Evolutionary conservation across 2,797 vertebrate species (phyloP).

Genomic region (Anisognathus igniventris): DNA sequence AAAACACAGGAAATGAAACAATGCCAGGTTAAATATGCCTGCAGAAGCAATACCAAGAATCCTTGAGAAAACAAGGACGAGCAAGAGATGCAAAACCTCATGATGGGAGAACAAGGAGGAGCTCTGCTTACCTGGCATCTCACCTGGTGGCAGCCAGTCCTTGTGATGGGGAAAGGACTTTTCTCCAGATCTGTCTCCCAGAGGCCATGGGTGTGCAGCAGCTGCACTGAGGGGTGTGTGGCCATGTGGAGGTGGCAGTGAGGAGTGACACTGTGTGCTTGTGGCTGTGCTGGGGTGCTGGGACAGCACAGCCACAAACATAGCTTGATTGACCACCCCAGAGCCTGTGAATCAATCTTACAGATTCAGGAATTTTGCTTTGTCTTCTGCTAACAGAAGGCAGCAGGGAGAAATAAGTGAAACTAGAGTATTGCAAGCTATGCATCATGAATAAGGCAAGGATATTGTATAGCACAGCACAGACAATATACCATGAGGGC

Average conservation of each 20-base stretch:
- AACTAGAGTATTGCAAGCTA: neutral
- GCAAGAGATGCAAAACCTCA: neutral
- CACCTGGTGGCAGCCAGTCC: neutral
- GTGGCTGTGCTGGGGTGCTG: fast-evolving
- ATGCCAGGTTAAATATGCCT: neutral
- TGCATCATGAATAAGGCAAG: neutral
- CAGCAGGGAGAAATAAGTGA: neutral
- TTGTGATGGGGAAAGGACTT: neutral
- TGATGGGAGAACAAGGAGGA: neutral
- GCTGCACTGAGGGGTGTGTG: fast-evolving
- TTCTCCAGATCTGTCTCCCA: neutral
- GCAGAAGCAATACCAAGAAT: neutral
- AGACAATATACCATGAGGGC: conserved; percentile 41
- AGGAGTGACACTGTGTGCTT: fast-evolving
- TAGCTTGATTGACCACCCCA: too few species aligned
- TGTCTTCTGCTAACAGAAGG: neutral
- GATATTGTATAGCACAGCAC: neutral
- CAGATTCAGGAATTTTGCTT: neutral
- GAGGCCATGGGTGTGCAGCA: fast-evolving
- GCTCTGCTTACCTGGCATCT: fast-evolving
- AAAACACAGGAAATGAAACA: conserved; percentile 14
- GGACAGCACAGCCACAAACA: neutral
- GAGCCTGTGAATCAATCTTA: neutral
- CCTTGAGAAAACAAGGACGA: neutral
- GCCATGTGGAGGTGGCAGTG: fast-evolving